phyloP scores from a whole-genome alignment of 2,888 invertebrate species.

The Formica aserva region DNA sequence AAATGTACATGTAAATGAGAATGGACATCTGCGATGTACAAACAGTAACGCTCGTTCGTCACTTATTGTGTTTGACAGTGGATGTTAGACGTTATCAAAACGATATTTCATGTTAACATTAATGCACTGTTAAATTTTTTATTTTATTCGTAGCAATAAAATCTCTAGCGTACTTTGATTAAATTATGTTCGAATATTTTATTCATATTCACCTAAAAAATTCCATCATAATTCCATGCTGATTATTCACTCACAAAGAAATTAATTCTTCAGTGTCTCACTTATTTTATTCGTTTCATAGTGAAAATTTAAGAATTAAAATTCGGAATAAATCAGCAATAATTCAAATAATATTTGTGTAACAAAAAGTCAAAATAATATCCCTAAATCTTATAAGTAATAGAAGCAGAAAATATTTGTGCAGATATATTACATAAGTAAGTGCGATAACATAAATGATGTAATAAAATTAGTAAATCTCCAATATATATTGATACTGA shows the following conservation, averaged over 20 bases:
- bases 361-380: not conserved
- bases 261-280: not conserved
- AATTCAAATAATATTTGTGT: not conserved
- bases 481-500: not conserved
- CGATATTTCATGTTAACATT: not conserved
- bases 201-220: not conserved
- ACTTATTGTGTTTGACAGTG: not conserved
- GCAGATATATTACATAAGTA: not conserved
- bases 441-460: too few species aligned
- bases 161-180: not conserved
- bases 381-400: not conserved
- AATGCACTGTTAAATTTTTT: not conserved
- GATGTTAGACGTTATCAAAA: slow-evolving; percentile 4
- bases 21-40: slow-evolving; percentile 61
- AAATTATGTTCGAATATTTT: not conserved
- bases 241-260: not conserved
- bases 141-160: not conserved
- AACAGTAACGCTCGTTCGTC: slow-evolving; percentile 7
- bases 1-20: slow-evolving; percentile 62
- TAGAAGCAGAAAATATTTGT: not conserved
- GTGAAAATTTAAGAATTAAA: not conserved
- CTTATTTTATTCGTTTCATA: not conserved
- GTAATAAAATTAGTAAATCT: not conserved
- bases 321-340: not conserved
- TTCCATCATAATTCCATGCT: not conserved